Conservation (phyloP, 2,797 vertebrate genomes). For the Periophthalmus magnuspinnatus region DNA sequence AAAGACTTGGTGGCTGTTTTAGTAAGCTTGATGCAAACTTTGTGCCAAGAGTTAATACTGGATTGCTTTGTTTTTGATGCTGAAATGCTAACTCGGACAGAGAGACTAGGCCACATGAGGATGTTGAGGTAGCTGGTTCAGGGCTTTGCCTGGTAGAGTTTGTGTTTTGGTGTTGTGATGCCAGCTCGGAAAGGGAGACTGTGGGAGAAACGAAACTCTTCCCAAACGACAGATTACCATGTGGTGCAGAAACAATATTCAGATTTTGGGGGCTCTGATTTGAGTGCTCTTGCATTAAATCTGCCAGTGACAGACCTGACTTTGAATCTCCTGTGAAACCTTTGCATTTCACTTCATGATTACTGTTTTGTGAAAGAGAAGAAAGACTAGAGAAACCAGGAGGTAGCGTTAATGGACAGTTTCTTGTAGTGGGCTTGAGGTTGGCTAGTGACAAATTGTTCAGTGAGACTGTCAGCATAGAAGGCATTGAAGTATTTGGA, state of each 20-base stretch:
- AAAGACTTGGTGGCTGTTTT: conserved; percentile 59
- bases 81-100: conserved; percentile 75
- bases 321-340: conserved; percentile 54
- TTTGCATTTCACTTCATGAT: conserved; percentile 49
- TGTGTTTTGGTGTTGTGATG: conserved; percentile 57
- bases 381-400: conserved; percentile 69
- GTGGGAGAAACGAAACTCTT: conserved; percentile 12
- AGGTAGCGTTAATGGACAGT: conserved; percentile 47
- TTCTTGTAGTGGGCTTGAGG: conserved; percentile 33
- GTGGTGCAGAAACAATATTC: conserved; percentile 62
- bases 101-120: conserved; percentile 56
- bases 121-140: conserved; percentile 21
- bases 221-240: conserved; percentile 47
- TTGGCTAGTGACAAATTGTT: conserved; percentile 71
- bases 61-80: conserved; percentile 44
- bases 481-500: conserved; percentile 42
- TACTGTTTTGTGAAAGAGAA: conserved; percentile 66
- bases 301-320: conserved; percentile 83
- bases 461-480: conserved; percentile 67
- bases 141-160: conserved; percentile 16
- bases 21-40: conserved; percentile 33
- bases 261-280: conserved; percentile 63
- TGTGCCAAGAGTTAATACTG: conserved; percentile 11
- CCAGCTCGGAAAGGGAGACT: conserved; percentile 56
- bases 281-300: conserved; percentile 86